These are phyloP conservation scores for Nycticorax nycticorax DNA, from an alignment of 2,113 vertebrate species.

Conservation along the genomic window DNA sequence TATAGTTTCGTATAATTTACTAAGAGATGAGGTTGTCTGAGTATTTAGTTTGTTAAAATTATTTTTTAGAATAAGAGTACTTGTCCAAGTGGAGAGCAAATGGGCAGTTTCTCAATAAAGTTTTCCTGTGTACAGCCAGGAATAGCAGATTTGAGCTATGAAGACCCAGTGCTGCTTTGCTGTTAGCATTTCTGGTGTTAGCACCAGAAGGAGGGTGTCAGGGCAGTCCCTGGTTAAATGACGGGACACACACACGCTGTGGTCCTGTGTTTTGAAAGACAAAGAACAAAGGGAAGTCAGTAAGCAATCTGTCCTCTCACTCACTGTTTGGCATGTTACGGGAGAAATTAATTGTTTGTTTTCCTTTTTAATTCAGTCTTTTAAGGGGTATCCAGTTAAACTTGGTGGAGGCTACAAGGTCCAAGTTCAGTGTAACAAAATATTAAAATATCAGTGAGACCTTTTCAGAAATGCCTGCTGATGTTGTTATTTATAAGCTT, in stretches of 20 bases:
- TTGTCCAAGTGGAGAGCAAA: background rate
- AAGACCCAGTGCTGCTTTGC: background rate
- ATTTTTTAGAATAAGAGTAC: background rate
- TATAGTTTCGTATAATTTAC: background rate
- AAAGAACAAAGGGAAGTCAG: background rate
- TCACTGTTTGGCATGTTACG: background rate
- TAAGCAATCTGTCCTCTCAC: background rate
- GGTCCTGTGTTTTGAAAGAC: background rate
- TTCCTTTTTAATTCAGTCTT: background rate
- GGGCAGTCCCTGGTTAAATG: background rate
- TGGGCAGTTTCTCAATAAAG: background rate
- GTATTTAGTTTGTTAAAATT: background rate
- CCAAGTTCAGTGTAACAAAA: background rate
- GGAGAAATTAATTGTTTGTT: background rate
- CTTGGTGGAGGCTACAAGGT: background rate
- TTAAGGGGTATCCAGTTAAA: background rate
- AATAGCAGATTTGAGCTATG: background rate
- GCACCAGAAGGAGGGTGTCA: background rate
- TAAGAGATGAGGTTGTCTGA: background rate
- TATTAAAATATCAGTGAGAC: background rate
- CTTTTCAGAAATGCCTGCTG: background rate
- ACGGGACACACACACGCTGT: no score
- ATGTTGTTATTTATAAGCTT: background rate
- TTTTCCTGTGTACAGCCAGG: background rate
- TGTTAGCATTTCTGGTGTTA: background rate